Evolutionary conservation across 1,140 invertebrate species (phyloP), one percentile per base, ranked within the genome.

Genomic region (Palaemon carinicauda): DNA sequence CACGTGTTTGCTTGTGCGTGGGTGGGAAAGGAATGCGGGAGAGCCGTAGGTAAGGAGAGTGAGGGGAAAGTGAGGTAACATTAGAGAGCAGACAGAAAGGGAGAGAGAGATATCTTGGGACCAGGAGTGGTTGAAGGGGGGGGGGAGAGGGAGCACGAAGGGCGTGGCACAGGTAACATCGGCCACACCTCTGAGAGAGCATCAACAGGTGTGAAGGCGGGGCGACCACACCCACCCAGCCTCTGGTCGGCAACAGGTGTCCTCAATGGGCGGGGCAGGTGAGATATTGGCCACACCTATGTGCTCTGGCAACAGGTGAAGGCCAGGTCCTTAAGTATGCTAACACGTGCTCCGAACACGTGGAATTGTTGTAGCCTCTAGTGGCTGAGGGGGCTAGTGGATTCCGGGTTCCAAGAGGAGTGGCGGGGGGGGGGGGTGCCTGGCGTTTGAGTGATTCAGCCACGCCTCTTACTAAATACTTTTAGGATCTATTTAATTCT

Each of bases 301-400:
- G 60, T 54, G n/a, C 73, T 54, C 73, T 21, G 3, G 71, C 82
- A 83, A 83, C 73, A 83, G 51, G 82, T 83, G 82, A 41, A 74
- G 24, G 19, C 14, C 29, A 71, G 1, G 81, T 15, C 17, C 33
- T 41, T 3, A 41, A 41, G 33, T 5, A 41, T 1, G 5, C 41
- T 12, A 41, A 41, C 1, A 41, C 1, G 41, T 41, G 41, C 41
- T 4, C 33, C 5, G 41, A 41, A 41, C 41, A 41, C 41, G 1
- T 41, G 41, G 41, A 12, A 41, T 41, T 4, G 33, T 3, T 4
- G 41, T 41, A 12, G 41, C 41, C 41, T 41, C 7, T 41, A 12
- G 41, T 12, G 41, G 41, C 5, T 41, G 33, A 3, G 9, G 33
- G 33, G 3, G 33, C 9, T 3, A 9, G 33, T 3, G 33, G 33